Evolutionary conservation across 2,113 vertebrate species (phyloP).

Genomic region (Sturnus vulgaris): DNA sequence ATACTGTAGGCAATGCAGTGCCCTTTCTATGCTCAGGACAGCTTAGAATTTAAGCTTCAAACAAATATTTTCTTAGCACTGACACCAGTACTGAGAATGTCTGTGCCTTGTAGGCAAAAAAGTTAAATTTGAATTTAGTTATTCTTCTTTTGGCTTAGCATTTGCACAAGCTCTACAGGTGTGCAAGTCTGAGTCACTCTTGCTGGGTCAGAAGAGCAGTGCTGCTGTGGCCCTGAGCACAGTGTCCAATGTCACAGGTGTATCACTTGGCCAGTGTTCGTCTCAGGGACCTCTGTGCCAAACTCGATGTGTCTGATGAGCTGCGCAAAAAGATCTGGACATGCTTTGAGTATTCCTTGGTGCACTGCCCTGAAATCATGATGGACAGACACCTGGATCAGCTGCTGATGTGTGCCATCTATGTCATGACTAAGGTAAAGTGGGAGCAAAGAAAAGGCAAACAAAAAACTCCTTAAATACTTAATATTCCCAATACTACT

Average conservation of each 20-base stretch:
- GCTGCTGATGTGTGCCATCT: slow-evolving; percentile 81
- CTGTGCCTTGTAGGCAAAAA: neutral
- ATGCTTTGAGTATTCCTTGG: slow-evolving; percentile 79
- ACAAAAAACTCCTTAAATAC: neutral
- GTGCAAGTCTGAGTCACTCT: neutral
- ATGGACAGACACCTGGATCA: slow-evolving; percentile 81
- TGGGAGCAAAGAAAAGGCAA: neutral
- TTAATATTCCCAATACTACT: neutral
- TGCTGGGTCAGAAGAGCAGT: neutral
- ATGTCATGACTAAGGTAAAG: slow-evolving; percentile 81
- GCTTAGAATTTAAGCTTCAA: neutral
- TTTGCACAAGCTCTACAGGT: neutral
- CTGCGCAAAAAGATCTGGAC: slow-evolving; percentile 83
- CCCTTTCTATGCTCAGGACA: neutral
- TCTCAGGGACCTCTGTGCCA: slow-evolving; percentile 78
- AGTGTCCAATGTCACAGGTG: slow-evolving; percentile 58
- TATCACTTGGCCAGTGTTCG: slow-evolving; percentile 80
- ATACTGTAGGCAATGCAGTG: rapidly evolving
- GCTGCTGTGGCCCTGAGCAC: neutral
- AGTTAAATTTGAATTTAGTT: neutral
- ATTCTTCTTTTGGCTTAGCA: neutral
- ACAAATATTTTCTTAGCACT: neutral
- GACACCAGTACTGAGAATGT: neutral
- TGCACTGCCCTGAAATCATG: slow-evolving; percentile 79
- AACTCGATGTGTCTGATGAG: slow-evolving; percentile 76